phyloP scores from a whole-genome alignment of 2,888 invertebrate genomes.

The Lamellibrachia columna region DNA sequence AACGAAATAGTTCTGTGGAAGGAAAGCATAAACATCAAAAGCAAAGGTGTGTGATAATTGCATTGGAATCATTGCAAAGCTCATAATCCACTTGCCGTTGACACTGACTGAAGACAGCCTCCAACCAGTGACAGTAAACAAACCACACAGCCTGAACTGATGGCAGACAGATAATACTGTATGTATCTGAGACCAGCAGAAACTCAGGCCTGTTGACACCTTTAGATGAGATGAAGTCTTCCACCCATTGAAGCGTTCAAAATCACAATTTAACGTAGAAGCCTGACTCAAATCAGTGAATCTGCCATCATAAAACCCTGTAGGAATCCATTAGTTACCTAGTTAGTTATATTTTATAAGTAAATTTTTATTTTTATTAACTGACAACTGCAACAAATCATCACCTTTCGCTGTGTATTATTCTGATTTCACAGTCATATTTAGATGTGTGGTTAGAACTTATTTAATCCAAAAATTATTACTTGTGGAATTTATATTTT shows the following conservation, averaged over 20 bases:
- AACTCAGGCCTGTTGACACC: neutral
- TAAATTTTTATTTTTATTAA: neutral
- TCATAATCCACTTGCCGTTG: neutral
- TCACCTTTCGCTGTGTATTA: neutral
- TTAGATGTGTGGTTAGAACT: neutral
- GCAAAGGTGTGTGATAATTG: neutral
- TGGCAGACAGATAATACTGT: too few relatives aligned
- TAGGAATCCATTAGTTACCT: too few relatives aligned
- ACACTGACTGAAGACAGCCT: neutral
- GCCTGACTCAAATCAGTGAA: neutral
- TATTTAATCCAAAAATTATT: neutral
- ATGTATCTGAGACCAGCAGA: neutral
- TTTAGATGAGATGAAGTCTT: neutral
- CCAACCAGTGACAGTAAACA: neutral
- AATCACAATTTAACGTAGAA: neutral
- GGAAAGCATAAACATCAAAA: neutral
- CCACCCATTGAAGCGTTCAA: neutral
- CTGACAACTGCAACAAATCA: neutral
- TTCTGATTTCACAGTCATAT: neutral
- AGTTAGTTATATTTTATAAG: neutral
- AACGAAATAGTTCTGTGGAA: neutral
- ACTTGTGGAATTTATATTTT: neutral
- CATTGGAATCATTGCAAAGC: neutral
- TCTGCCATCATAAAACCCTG: neutral
- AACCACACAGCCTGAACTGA: too few relatives aligned